These are phyloP conservation scores for Megaleporinus macrocephalus DNA, from an alignment of 2,113 vertebrate species.

Conservation along the genomic window DNA sequence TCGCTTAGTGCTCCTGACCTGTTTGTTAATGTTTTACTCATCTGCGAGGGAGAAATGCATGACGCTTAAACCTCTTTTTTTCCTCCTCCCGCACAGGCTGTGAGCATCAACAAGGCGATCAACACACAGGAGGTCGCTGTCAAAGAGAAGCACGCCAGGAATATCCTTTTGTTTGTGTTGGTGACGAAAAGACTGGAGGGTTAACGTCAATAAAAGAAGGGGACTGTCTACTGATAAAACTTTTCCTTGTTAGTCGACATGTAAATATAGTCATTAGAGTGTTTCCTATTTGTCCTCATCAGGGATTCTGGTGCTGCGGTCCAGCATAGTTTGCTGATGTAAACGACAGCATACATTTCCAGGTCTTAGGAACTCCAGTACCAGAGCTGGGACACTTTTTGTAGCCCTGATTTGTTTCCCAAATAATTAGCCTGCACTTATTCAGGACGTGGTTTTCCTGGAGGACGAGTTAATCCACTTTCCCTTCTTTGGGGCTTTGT, in stretches of 20 bases:
- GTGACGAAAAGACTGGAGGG: conserved; percentile 42
- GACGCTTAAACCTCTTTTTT: not conserved
- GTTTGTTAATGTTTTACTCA: conserved; percentile 3
- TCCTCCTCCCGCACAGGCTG: conserved; percentile 80
- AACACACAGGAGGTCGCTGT: conserved; percentile 98
- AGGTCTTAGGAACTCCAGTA: not conserved
- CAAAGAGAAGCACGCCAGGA: conserved; percentile 99
- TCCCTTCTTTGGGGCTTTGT: not conserved
- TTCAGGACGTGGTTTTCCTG: not conserved
- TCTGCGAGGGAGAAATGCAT: not conserved
- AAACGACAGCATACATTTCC: no score
- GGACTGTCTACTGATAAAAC: no score
- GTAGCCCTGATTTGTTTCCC: not conserved
- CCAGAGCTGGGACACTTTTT: not conserved
- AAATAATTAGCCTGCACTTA: not conserved
- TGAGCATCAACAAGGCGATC: conserved; percentile 99
- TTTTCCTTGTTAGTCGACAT: not conserved
- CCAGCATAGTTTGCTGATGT: not conserved
- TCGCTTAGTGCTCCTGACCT: conserved; percentile 3
- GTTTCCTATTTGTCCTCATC: not conserved
- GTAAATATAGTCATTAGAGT: not conserved
- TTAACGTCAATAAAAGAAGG: not conserved
- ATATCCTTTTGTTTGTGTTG: conserved; percentile 86
- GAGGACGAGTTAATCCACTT: not conserved
- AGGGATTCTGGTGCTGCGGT: not conserved